Conservation (phyloP, 2,888 invertebrate species). For the Cheilosia variabilis region DNA sequence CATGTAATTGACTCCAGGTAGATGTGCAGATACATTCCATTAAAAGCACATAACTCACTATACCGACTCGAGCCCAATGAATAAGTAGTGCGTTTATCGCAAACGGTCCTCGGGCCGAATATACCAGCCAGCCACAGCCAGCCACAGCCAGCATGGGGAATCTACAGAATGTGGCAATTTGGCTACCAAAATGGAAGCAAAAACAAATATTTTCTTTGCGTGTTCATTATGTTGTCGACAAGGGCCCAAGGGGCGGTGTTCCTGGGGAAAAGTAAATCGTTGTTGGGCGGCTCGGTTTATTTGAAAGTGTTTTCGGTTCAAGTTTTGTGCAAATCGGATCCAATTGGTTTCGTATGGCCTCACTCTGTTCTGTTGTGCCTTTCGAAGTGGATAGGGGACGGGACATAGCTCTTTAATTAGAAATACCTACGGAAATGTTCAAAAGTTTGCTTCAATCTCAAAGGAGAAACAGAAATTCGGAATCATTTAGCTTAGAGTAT, state of each 20-base stretch:
- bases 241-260: constrained; percentile 37
- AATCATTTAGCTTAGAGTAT: no score
- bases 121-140: constrained; percentile 12
- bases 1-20: constrained; percentile 64
- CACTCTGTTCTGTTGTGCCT: not conserved
- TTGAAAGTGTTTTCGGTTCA: constrained; percentile 15
- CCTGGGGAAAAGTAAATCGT: constrained; percentile 1
- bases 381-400: not conserved
- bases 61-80: constrained; percentile 54
- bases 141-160: constrained; percentile 29
- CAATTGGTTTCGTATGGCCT: not conserved
- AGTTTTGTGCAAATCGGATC: not conserved
- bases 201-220: constrained; percentile 70
- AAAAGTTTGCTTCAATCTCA: no score
- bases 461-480: no score
- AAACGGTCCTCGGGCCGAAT: constrained; percentile 59
- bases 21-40: constrained; percentile 63
- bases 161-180: constrained; percentile 69
- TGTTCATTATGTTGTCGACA: constrained; percentile 72
- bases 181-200: constrained; percentile 60
- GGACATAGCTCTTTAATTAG: no score
- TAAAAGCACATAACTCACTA: constrained; percentile 70
- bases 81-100: constrained; percentile 74
- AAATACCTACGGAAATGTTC: no score
- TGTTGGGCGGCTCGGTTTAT: constrained; percentile 25